Conservation (phyloP, 2,888 invertebrate genomes). For the Girardia tigrina region DNA sequence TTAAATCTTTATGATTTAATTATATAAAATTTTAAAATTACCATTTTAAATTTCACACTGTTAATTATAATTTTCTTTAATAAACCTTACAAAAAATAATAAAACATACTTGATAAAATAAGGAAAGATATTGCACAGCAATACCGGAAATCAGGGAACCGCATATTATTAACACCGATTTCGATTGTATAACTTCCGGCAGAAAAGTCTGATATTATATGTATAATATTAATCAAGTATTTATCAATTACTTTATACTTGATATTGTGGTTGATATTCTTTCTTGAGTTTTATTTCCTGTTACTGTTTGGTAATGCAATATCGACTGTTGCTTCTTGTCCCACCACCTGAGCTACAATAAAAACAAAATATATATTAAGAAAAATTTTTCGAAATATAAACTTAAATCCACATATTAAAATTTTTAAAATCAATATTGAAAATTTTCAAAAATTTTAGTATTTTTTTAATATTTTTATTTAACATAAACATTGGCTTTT, state of each 20-base stretch:
- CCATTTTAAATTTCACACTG: too few species aligned
- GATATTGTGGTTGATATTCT: background rate
- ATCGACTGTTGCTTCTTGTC: conserved; percentile 9
- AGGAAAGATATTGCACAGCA: background rate
- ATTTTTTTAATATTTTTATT: too few species aligned
- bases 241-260: conserved; percentile 23
- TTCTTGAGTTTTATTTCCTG: conserved; percentile 8
- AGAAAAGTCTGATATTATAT: conserved; percentile 7
- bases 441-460: too few species aligned
- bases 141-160: background rate
- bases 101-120: background rate
- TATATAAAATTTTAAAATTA: too few species aligned
- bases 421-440: too few species aligned
- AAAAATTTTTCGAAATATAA: too few species aligned
- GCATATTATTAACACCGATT: background rate
- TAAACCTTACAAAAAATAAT: too few species aligned
- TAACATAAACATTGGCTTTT: too few species aligned
- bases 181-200: background rate
- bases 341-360: background rate
- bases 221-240: background rate
- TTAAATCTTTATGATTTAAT: too few species aligned
- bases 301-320: background rate
- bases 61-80: too few species aligned
- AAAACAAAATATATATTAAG: background rate
- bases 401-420: too few species aligned